Evolutionary conservation across 2,888 invertebrate genomes (phyloP).

Genomic region (Odontocolon sp.): DNA sequence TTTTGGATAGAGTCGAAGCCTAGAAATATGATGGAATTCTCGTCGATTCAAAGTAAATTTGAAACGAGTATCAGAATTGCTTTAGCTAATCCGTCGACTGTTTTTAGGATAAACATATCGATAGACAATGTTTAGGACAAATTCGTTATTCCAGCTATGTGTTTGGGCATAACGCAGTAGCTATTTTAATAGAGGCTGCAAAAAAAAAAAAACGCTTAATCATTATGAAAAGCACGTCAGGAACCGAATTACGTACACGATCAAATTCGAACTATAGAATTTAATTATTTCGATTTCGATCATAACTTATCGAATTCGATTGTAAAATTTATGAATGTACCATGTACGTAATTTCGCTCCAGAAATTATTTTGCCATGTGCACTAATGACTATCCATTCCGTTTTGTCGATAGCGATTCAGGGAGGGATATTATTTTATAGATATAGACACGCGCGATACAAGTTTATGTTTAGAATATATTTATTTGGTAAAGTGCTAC

Average conservation of each 20-base stretch:
- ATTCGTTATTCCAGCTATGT: no score
- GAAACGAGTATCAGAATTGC: slow-evolving; percentile 87
- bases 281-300: no score
- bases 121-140: slow-evolving; percentile 86
- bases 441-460: neutral
- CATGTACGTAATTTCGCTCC: no score
- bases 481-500: slow-evolving; percentile 35
- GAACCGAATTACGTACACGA: no score
- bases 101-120: slow-evolving; percentile 90
- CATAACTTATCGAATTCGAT: no score
- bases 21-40: slow-evolving; percentile 97
- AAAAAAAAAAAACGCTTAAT: no score
- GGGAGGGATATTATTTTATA: neutral
- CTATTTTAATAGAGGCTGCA: no score
- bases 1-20: slow-evolving; percentile 97
- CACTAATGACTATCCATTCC: neutral
- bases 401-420: neutral
- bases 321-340: no score
- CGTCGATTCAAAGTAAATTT: slow-evolving; percentile 92
- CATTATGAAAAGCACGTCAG: no score
- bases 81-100: slow-evolving; percentile 86
- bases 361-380: neutral
- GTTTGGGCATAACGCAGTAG: no score
- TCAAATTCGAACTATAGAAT: no score
- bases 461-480: slow-evolving; percentile 22